A percentile compares a stretch with the other conserved stretches of the same genome.
Conservation (phyloP, 2,888 invertebrate genomes). For the Aelia acuminata region DNA sequence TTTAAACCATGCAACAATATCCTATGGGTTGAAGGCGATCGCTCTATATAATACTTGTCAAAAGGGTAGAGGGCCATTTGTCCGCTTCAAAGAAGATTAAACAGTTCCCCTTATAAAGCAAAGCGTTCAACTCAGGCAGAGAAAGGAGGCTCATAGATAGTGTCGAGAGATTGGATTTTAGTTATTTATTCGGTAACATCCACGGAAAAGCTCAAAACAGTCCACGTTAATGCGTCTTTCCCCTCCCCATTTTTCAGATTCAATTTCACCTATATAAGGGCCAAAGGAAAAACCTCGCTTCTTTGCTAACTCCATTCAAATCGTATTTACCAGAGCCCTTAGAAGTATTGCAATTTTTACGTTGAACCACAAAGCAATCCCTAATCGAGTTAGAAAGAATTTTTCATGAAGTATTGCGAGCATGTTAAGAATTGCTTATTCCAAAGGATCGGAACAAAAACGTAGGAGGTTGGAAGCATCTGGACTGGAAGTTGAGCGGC, state of each 20-base stretch:
- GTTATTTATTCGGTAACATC: conserved; percentile 25
- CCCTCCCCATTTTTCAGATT: background rate
- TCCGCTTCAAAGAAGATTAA: conserved; percentile 3
- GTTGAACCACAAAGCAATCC: background rate
- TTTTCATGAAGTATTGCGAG: background rate
- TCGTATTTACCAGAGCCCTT: background rate
- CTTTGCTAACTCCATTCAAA: background rate
- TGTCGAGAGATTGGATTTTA: conserved; percentile 38
- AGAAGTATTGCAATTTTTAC: background rate
- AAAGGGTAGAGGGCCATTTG: background rate
- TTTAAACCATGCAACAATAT: background rate
- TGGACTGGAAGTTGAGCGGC: background rate
- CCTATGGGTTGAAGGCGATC: background rate
- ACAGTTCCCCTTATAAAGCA: conserved; percentile 13
- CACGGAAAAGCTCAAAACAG: conserved; percentile 2
- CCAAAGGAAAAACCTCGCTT: background rate
- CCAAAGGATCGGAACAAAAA: background rate
- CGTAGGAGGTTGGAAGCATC: conserved; percentile 5
- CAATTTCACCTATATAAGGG: conserved; percentile 23
- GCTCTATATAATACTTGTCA: background rate
- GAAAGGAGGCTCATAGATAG: conserved; percentile 5
- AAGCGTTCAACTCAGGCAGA: background rate
- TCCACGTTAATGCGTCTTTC: background rate
- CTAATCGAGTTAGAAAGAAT: background rate
- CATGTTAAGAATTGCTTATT: background rate